Evolutionary conservation across 2,797 vertebrate genomes (phyloP), one percentile per base, ranked within the genome.

Genomic region (Anguilla pacifica): DNA sequence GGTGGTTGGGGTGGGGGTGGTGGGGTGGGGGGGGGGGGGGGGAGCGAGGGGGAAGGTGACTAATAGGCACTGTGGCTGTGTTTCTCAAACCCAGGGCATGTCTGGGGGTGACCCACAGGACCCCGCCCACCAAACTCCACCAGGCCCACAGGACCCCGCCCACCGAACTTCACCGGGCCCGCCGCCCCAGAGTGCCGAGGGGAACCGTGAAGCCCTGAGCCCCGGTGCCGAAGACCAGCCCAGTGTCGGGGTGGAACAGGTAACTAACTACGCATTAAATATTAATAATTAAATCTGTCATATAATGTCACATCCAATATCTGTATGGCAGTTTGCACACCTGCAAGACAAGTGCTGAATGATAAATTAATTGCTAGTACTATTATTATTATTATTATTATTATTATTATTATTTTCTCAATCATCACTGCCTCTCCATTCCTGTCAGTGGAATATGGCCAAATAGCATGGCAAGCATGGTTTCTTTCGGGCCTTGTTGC

Each of bases 201-300:
- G 25, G 61, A 67, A 85, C 86, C 86, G 61, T 90, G 6, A 0
- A 64, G 31, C 49, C 87, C 0, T 87, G 25, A 39, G 59, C 9
- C 86, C n/a, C 25, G 35, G 6, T 6, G 10, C 59, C 6, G 79
- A 89, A 19, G 93, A 93, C 11, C 82, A 85, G 7, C 79, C 86
- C 3, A 0, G 88, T 70, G 61, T 93, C 0, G 90, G 93, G 28
- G 90, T 96, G 88, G 92, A 95, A 89, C 97, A 98, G 94, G 97
- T 97, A 93, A 19, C 35, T 97, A 93, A 19, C 35, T 35, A 35
- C 35, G 25, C 22, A 64, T 25, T 3, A 25, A 6, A n/a, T n/a
- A 2, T 9, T 6, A 1, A 7, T 17, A 67, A n/a, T 67, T 17
- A 61, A 1, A 61, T 9, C n/a, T n/a, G 25, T 57, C 13, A 19